A percentile compares a stretch with the other conserved stretches of the same genome.
Conservation (phyloP, 2,888 invertebrate species). For the Amiota communis region DNA sequence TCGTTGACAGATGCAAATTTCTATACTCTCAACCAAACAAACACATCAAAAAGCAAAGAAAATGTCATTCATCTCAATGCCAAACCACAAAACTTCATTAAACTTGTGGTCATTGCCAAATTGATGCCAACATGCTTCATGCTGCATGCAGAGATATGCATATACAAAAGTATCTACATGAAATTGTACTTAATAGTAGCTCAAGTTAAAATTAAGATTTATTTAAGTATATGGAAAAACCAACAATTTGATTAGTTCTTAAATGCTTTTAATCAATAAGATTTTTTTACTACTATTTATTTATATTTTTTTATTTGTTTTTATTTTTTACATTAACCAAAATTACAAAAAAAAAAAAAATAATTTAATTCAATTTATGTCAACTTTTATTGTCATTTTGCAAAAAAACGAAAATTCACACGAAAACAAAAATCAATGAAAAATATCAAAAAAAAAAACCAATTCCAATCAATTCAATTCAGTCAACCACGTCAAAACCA, state of each 20-base stretch:
- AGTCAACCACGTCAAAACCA: slow-evolving; percentile 79
- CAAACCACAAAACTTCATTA: slow-evolving; percentile 16
- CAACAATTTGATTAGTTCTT: background rate
- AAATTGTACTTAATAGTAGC: no score
- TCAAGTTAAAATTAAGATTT: no score
- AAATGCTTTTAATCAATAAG: slow-evolving; percentile 19
- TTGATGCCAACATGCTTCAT: no score
- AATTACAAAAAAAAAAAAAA: slow-evolving; percentile 10
- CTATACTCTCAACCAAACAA: slow-evolving; percentile 9
- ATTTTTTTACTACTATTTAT: slow-evolving; percentile 33
- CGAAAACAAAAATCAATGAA: slow-evolving; percentile 41
- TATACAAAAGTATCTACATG: no score
- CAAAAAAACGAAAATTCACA: slow-evolving; percentile 31
- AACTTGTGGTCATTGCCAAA: background rate
- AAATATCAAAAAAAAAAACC: slow-evolving; percentile 34
- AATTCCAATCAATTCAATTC: slow-evolving; percentile 52
- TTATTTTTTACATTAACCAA: no score
- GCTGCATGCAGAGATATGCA: no score
- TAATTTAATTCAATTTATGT: slow-evolving; percentile 24
- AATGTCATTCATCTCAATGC: background rate
- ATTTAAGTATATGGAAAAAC: no score
- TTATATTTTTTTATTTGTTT: background rate
- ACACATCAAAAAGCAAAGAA: slow-evolving; percentile 1
- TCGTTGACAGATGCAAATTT: no score
- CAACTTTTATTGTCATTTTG: no score